Conservation (phyloP, 64 coral and sea anemone genomes). For the Dendrophyllia cribrosa region DNA sequence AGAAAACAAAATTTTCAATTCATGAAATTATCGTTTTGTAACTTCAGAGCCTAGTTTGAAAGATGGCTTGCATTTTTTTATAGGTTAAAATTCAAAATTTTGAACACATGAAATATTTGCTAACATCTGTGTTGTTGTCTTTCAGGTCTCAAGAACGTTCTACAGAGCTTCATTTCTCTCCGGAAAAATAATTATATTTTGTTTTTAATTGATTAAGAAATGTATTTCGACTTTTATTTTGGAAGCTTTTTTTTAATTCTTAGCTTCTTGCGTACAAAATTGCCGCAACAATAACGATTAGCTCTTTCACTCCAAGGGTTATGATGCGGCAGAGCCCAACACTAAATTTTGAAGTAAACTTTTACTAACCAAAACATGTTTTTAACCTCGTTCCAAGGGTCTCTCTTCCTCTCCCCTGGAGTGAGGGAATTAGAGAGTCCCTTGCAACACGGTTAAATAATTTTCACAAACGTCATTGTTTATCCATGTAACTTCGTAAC, state of each 20-base stretch:
- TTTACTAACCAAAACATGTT: no score
- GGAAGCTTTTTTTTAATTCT: not conserved
- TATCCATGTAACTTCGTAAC: no score
- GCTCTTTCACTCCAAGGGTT: not conserved
- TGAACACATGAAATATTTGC: no score
- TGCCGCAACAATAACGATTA: not conserved
- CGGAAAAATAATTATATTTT: not conserved
- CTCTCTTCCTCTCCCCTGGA: no score
- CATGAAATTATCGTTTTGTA: no score
- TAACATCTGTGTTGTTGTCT: not conserved
- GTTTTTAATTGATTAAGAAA: not conserved
- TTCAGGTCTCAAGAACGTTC: not conserved
- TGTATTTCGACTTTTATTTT: constrained; percentile 13
- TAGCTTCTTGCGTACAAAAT: not conserved
- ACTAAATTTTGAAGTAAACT: not conserved
- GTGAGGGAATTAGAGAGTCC: no score
- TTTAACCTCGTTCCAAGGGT: no score
- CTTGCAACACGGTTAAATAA: no score
- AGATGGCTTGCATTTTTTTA: not conserved
- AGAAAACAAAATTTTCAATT: no score
- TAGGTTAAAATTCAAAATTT: no score
- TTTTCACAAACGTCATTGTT: no score
- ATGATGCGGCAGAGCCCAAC: not conserved
- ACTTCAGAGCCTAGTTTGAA: no score
- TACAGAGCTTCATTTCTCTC: not conserved